Conservation (phyloP, 2,888 invertebrate genomes). For the Drosophila imparisetae region DNA sequence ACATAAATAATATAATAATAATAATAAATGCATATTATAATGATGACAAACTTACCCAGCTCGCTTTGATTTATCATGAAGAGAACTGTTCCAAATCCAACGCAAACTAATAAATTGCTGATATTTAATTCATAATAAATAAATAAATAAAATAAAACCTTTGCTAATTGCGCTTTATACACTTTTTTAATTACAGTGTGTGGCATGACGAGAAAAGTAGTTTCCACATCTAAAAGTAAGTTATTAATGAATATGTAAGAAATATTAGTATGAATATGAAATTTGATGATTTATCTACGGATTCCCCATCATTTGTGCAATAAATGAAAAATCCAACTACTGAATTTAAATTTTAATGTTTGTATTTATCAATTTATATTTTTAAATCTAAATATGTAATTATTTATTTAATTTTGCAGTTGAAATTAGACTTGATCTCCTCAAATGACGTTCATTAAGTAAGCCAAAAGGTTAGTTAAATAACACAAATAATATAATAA, state of each 20-base stretch:
- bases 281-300: conserved; percentile 10
- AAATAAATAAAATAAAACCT: background rate
- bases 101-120: conserved; percentile 27
- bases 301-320: conserved; percentile 15
- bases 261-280: background rate
- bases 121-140: background rate
- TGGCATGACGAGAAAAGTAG: background rate
- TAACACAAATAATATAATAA: background rate
- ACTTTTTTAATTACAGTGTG: background rate
- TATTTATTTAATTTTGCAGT: background rate
- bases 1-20: background rate
- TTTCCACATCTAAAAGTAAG: background rate
- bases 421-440: background rate
- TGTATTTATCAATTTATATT: background rate
- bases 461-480: background rate
- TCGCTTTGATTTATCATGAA: conserved; percentile 75
- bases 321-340: conserved; percentile 7
- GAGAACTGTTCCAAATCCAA: conserved; percentile 65
- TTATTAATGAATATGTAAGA: background rate
- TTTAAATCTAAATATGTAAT: background rate
- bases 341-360: background rate
- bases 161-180: background rate
- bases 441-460: background rate
- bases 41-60: conserved; percentile 73
- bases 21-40: background rate